Conservation (phyloP, 2,797 vertebrate species). For the Selene dorsalis region DNA sequence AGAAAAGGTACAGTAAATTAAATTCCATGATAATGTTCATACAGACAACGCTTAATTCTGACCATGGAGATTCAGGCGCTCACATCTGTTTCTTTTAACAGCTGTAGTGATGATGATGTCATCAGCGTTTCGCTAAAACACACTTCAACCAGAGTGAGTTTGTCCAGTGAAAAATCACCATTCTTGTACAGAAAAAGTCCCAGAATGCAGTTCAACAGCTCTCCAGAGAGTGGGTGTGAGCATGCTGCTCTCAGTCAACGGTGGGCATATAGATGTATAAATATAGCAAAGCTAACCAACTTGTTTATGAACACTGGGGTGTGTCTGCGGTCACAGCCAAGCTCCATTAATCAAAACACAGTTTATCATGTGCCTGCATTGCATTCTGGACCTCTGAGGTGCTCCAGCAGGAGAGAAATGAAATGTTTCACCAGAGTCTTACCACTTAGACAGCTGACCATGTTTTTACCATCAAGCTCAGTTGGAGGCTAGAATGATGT, state of each 20-base stretch:
- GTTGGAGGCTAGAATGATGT: neutral
- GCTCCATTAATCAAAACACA: slow-evolving; percentile 49
- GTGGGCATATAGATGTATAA: slow-evolving; percentile 26
- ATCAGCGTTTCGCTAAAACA: neutral
- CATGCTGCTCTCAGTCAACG: slow-evolving; percentile 34
- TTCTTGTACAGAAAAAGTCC: neutral
- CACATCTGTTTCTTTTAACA: neutral
- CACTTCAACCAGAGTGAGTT: neutral
- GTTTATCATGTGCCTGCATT: slow-evolving; percentile 28
- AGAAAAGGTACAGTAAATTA: slow-evolving; percentile 15
- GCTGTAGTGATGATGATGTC: neutral
- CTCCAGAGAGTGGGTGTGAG: slow-evolving; percentile 54
- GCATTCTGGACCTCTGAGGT: slow-evolving; percentile 36
- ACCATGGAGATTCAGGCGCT: slow-evolving; percentile 15
- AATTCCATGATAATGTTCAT: slow-evolving; percentile 12
- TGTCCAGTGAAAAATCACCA: no score
- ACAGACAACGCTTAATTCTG: slow-evolving; percentile 21
- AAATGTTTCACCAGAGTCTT: slow-evolving; percentile 16
- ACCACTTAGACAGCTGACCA: neutral
- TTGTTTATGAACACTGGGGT: slow-evolving; percentile 51
- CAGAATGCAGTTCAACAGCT: slow-evolving; percentile 7
- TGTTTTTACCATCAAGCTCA: slow-evolving; percentile 20
- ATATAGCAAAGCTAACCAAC: slow-evolving; percentile 38
- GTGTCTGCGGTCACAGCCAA: slow-evolving; percentile 48
- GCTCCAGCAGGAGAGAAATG: slow-evolving; percentile 15